Conservation (phyloP, 2,888 invertebrate species). For the Aporophyla lueneburgensis region DNA sequence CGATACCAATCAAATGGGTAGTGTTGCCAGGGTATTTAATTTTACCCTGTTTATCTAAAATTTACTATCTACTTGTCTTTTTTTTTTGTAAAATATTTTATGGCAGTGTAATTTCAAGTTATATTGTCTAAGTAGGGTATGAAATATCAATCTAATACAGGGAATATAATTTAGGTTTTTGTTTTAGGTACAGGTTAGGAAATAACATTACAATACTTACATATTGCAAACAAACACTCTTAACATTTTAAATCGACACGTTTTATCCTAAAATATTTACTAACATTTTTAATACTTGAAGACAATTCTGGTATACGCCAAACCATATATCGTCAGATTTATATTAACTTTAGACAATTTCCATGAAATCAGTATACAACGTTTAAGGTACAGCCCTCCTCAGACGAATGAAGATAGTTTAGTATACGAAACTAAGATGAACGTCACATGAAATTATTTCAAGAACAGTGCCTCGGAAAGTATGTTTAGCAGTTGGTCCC, state of each 20-base stretch:
- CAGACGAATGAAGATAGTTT: too few relatives aligned
- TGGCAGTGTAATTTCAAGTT: constrained; percentile 56
- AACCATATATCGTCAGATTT: constrained; percentile 25
- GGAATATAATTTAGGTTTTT: constrained; percentile 26
- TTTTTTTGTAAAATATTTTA: constrained; percentile 19
- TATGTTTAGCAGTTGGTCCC: too few relatives aligned
- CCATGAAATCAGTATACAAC: background rate
- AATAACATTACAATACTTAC: constrained; percentile 21
- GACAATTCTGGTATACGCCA: background rate
- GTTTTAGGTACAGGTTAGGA: background rate
- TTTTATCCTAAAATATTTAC: constrained; percentile 34
- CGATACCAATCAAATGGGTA: too few relatives aligned
- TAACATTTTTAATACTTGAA: constrained; percentile 23
- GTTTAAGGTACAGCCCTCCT: too few relatives aligned
- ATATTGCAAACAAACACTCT: constrained; percentile 25
- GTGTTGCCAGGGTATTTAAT: too few relatives aligned
- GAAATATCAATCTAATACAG: constrained; percentile 40
- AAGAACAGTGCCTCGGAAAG: too few relatives aligned
- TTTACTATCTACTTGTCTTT: constrained; percentile 34
- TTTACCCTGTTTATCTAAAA: constrained; percentile 3
- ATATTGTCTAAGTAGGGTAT: constrained; percentile 42
- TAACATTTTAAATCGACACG: constrained; percentile 30
- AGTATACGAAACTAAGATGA: too few relatives aligned
- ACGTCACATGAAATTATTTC: too few relatives aligned
- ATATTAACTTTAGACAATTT: background rate